Percentiles rank a stretch among this genome's conserved stretches.
phyloP scores from a whole-genome alignment of 2,113 vertebrate genomes.

The Motacilla alba region DNA sequence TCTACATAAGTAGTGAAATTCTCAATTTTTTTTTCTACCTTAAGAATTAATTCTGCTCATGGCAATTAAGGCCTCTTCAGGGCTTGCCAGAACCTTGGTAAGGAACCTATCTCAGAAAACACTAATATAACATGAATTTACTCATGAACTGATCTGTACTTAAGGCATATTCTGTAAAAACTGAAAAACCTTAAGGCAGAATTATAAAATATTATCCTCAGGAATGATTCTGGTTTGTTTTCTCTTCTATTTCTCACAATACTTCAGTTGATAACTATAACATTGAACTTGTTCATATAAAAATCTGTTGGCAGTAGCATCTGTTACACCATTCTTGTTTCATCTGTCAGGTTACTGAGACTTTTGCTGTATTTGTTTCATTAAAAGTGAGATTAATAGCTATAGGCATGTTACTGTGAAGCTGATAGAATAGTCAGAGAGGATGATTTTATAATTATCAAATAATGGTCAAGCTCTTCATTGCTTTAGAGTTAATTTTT shows the following conservation, averaged over 20 bases:
- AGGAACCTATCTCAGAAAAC: background rate
- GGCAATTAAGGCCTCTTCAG: background rate
- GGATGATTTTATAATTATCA: background rate
- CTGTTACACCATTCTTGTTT: background rate
- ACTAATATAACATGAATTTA: background rate
- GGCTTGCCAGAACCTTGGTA: background rate
- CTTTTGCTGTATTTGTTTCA: background rate
- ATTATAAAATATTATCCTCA: background rate
- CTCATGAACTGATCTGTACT: background rate
- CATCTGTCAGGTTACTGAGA: background rate
- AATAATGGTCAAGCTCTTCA: background rate
- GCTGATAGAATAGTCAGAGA: background rate
- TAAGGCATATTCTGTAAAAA: background rate
- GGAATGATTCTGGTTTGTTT: background rate
- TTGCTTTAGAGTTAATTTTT: background rate
- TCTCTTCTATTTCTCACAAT: background rate
- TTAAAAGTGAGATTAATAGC: background rate
- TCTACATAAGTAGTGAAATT: background rate
- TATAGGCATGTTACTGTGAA: background rate
- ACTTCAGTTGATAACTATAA: background rate
- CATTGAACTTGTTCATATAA: background rate
- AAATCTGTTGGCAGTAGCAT: background rate
- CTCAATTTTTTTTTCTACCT: background rate
- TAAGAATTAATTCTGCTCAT: background rate
- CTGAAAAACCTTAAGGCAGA: background rate